Conservation (phyloP, 2,888 invertebrate species). For the Andrena haemorrhoa region DNA sequence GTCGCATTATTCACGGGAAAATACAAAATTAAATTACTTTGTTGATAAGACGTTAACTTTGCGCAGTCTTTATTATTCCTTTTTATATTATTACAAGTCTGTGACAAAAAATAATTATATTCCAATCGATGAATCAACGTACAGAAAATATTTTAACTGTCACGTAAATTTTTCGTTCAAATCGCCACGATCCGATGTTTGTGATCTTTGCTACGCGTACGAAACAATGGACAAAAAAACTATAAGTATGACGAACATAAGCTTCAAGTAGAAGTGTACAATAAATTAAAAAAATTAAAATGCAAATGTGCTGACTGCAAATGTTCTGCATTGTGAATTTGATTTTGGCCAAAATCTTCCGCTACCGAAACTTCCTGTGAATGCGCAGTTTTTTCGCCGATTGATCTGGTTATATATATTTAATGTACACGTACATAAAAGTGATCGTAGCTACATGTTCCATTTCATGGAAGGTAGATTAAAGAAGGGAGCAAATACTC, state of each 20-base stretch:
- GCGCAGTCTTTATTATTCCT: no score
- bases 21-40: neutral
- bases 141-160: neutral
- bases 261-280: neutral
- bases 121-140: no score
- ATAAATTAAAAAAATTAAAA: neutral
- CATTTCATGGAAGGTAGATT: no score
- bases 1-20: neutral
- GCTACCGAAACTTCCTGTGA: neutral
- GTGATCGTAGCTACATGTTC: no score
- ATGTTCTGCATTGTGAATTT: neutral
- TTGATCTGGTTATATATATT: neutral
- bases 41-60: no score
- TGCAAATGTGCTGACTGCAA: no score
- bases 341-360: neutral
- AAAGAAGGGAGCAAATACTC: no score
- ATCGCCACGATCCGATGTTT: neutral
- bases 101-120: no score
- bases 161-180: neutral
- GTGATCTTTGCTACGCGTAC: constrained; percentile 1
- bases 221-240: neutral
- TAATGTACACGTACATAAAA: no score
- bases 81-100: no score
- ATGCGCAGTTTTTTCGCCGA: neutral
- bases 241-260: neutral